These are phyloP conservation scores for Cabera pusaria DNA, from an alignment of 2,888 invertebrate species.

Conservation along the genomic window DNA sequence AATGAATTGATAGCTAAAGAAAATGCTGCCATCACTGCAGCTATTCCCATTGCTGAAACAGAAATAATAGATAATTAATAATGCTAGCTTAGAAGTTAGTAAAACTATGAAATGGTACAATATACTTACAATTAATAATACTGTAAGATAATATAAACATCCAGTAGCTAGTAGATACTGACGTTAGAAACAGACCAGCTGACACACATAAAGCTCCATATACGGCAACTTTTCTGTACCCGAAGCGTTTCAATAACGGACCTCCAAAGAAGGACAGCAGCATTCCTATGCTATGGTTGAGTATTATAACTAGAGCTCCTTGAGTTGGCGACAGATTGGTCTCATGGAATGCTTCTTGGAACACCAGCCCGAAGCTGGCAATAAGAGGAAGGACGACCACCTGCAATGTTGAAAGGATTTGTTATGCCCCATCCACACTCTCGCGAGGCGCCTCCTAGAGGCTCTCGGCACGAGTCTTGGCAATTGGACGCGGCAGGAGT, in stretches of 20 bases:
- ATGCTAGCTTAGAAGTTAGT: no score
- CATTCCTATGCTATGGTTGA: conserved; percentile 88
- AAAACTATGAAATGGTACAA: background rate
- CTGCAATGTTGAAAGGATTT: no score
- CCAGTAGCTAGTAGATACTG: conserved; percentile 80
- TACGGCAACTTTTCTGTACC: conserved; percentile 86
- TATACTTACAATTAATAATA: conserved; percentile 86
- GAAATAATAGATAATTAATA: conserved; percentile 37
- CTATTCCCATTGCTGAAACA: conserved; percentile 85
- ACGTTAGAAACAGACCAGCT: conserved; percentile 83
- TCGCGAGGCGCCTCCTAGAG: no score
- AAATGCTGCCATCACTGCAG: conserved; percentile 84
- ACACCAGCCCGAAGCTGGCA: conserved; percentile 86
- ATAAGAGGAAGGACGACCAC: conserved; percentile 83
- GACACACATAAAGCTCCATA: conserved; percentile 80
- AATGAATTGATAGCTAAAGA: conserved; percentile 86
- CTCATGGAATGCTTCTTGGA: conserved; percentile 84
- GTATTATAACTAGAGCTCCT: conserved; percentile 84
- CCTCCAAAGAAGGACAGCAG: conserved; percentile 86
- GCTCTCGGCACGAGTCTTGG: no score
- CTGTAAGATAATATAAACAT: conserved; percentile 86
- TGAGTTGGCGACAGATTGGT: conserved; percentile 84
- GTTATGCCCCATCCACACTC: no score
- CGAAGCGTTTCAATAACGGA: conserved; percentile 83
- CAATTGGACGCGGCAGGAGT: no score